Evolutionary conservation across 2,113 vertebrate species (phyloP).

Genomic region (Alethe diademata): DNA sequence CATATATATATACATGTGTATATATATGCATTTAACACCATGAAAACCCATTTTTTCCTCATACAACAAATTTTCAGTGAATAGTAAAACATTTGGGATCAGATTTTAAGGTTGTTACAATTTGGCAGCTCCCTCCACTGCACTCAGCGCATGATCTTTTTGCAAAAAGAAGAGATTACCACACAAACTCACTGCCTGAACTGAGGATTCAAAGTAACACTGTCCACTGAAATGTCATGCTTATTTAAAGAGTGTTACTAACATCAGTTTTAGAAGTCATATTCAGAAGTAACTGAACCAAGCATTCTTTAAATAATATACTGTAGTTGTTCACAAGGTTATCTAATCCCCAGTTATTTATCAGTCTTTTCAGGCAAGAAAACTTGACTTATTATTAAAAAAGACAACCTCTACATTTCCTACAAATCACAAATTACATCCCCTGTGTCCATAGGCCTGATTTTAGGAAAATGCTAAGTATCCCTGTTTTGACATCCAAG

Average conservation of each 20-base stretch:
- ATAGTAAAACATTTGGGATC: neutral
- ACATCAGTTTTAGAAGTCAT: neutral
- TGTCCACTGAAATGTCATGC: neutral
- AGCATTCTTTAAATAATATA: neutral
- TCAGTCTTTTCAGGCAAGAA: neutral
- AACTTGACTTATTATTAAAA: neutral
- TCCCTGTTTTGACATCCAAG: neutral
- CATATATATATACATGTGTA: rapidly evolving
- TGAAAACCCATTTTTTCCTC: neutral
- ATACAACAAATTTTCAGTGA: neutral
- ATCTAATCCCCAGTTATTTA: neutral
- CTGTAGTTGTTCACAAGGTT: neutral
- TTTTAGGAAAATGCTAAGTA: neutral
- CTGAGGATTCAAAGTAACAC: neutral
- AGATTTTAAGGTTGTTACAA: neutral
- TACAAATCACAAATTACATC: neutral
- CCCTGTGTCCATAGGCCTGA: neutral
- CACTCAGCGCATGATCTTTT: neutral
- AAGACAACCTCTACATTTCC: neutral
- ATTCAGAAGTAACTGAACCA: neutral
- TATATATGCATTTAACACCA: neutral
- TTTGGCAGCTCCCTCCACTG: neutral
- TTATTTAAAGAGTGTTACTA: neutral
- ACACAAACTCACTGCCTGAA: neutral
- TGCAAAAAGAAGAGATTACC: neutral